phyloP scores from a whole-genome alignment of 2,113 vertebrate genomes.

The Mungos mungo region DNA sequence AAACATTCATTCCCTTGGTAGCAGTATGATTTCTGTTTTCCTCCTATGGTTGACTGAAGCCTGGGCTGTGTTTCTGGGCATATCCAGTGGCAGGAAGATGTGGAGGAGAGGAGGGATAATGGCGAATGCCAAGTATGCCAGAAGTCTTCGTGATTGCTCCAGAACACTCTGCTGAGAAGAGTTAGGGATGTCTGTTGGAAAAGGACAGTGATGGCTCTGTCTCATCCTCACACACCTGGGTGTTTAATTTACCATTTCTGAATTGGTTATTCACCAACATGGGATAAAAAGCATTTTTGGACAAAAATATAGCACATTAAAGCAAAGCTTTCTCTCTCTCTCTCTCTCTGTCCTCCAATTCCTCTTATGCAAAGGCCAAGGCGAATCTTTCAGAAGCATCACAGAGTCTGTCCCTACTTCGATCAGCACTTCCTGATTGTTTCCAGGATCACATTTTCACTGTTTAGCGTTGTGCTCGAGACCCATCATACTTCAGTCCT shows the following conservation, averaged over 20 bases:
- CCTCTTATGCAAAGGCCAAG: neutral
- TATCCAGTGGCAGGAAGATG: neutral
- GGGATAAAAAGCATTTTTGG: neutral
- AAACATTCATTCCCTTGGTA: neutral
- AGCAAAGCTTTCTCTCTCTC: neutral
- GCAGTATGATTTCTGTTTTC: neutral
- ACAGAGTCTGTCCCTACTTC: neutral
- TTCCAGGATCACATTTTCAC: neutral
- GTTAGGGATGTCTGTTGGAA: neutral
- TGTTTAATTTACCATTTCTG: neutral
- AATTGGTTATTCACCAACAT: neutral
- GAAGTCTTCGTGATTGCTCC: neutral
- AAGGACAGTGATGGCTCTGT: neutral
- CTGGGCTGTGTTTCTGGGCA: neutral
- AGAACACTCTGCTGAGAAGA: neutral
- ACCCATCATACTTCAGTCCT: neutral
- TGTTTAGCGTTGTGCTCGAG: neutral
- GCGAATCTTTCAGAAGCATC: neutral
- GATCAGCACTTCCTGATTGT: neutral
- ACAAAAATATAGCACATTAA: neutral
- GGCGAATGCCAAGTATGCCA: neutral
- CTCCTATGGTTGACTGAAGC: neutral
- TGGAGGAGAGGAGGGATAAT: neutral
- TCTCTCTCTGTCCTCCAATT: neutral
- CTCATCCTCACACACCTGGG: neutral